Evolutionary conservation across 1,140 invertebrate species (phyloP), one percentile per base, ranked within the genome.

Genomic region (Drosophila pruinosa): DNA sequence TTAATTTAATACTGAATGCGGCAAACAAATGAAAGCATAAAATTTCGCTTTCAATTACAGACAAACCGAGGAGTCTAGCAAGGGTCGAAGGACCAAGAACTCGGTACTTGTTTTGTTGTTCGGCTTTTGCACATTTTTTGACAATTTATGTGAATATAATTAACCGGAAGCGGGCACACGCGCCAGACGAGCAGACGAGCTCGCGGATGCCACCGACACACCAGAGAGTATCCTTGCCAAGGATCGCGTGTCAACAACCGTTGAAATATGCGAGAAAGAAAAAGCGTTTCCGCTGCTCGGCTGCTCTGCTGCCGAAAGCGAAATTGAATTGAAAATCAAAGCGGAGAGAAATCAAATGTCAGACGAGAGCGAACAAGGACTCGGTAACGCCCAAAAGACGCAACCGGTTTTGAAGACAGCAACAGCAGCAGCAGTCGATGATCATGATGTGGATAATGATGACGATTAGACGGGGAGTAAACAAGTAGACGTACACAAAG

Each of bases 161-260:
- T 86, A 85, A 85, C 81, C 77, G 80, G 80, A 85, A 85, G 62
- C 77, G 39, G 81, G 68, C 73, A 86, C 80, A 85, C 80, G 80
- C 80, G 80, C 77, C 80, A 85, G 81, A 86, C 63, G 62, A 45
- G 52, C 47, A 10, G 36, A 12, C 36, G 24, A 48, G 67, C 61
- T 56, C 43, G 47, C 57, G 7, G 56, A 34, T 6, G 28, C 4
- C 31, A 24, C n/a, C 22, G 6, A 19, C 3, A 14, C n/a, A 17
- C 15, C 10, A 10, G 3, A 4, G 38, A 53, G 39, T 61, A 65
- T 67, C 65, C 59, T 48, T 41, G 65, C 39, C 45, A 50, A 72
- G 81, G 81, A 85, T 85, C 83, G 79, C 85, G 85, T 89, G 79
- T 89, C 85, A 89, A 89, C 79, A 83, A 83, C 85, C 83, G 74